phyloP scores from a whole-genome alignment of 2,797 vertebrate species.

The Xiphophorus birchmanni region DNA sequence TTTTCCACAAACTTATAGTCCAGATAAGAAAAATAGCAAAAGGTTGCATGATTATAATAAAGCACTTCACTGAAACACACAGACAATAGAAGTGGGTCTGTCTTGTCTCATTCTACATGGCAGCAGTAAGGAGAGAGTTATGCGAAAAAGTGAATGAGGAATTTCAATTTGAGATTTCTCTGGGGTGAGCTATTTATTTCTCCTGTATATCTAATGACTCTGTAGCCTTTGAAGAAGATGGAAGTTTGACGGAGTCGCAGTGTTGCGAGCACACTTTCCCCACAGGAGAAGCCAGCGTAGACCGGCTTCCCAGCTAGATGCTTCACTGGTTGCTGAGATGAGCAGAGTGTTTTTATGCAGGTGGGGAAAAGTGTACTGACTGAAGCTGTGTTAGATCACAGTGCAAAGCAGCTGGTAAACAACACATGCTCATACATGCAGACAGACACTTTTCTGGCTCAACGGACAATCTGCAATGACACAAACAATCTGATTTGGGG shows the following conservation, averaged over 20 bases:
- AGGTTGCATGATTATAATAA: conserved; percentile 3
- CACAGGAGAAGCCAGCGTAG: conserved; percentile 50
- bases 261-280: conserved; percentile 61
- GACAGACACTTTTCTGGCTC: conserved; percentile 23
- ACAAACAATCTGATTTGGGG: conserved; percentile 39
- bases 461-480: conserved; percentile 17
- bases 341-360: conserved; percentile 43
- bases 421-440: conserved; percentile 30
- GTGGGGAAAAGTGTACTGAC: conserved; percentile 35
- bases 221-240: conserved; percentile 78
- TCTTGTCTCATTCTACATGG: conserved; percentile 37
- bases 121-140: conserved; percentile 48
- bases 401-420: conserved; percentile 47
- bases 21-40: neutral
- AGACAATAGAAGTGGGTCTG: conserved; percentile 13
- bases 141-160: conserved; percentile 66
- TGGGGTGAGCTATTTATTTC: conserved; percentile 75
- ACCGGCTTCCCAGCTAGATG: conserved; percentile 28
- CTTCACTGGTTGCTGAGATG: conserved; percentile 42
- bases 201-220: conserved; percentile 75
- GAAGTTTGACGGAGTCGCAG: conserved; percentile 71
- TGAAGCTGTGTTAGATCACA: conserved; percentile 43
- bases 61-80: conserved; percentile 13
- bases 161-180: conserved; percentile 67
- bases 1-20: neutral